Evolutionary conservation across 2,888 invertebrate species (phyloP).

Genomic region (Standfussiana lucernea): DNA sequence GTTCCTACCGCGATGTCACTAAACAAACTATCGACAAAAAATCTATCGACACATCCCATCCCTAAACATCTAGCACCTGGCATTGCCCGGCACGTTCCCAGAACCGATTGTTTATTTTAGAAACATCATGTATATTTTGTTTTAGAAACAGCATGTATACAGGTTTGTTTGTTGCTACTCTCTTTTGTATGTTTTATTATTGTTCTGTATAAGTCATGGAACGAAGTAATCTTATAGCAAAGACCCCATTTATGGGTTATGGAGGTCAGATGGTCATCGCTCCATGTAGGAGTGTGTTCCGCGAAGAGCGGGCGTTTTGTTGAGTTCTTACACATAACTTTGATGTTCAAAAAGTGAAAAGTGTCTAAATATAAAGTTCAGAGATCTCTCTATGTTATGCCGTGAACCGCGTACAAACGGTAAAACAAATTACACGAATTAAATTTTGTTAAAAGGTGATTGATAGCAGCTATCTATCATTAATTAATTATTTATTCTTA

Average conservation of each 20-base stretch:
- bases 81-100: constrained; percentile 68
- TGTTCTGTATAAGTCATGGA: too few relatives aligned
- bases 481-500: too few relatives aligned
- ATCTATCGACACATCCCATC: constrained; percentile 51
- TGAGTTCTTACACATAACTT: too few relatives aligned
- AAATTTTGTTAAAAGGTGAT: too few relatives aligned
- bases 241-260: background rate
- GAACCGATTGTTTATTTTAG: constrained; percentile 80
- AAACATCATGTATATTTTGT: constrained; percentile 59
- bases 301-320: too few relatives aligned
- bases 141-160: constrained; percentile 49
- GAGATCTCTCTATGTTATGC: too few relatives aligned
- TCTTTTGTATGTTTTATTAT: constrained; percentile 27
- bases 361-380: too few relatives aligned
- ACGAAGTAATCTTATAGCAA: constrained; percentile 5
- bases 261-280: constrained; percentile 3
- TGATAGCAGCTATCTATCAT: too few relatives aligned
- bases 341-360: too few relatives aligned
- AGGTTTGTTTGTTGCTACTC: constrained; percentile 33
- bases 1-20: too few relatives aligned
- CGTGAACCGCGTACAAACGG: too few relatives aligned
- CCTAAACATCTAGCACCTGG: constrained; percentile 74
- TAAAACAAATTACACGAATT: too few relatives aligned
- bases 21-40: constrained; percentile 29
- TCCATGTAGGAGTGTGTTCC: background rate